A percentile compares a stretch with the other conserved stretches of the same genome.
phyloP scores from a whole-genome alignment of 2,888 invertebrate genomes.

The Gymnoscelis rufifasciata region DNA sequence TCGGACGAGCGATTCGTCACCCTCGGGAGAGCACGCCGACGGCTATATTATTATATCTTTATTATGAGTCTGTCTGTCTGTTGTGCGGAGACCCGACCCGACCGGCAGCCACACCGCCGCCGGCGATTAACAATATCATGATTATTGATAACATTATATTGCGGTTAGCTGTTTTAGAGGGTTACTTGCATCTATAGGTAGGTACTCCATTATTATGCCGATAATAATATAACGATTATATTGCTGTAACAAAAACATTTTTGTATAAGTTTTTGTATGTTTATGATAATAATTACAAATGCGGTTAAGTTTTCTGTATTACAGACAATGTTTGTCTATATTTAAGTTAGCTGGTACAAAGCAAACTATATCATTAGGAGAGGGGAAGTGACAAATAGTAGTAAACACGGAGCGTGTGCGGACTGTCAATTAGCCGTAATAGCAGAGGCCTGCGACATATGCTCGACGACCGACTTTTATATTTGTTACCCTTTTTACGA shows the following conservation, averaged over 20 bases:
- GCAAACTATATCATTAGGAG: constrained; percentile 59
- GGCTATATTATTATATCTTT: constrained; percentile 75
- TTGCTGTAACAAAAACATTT: no score
- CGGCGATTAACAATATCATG: constrained; percentile 67
- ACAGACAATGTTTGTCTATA: constrained; percentile 47
- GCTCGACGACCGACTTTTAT: constrained; percentile 58
- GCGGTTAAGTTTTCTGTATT: constrained; percentile 22
- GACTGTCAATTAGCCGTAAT: constrained; percentile 70
- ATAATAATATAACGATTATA: no score
- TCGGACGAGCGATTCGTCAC: constrained; percentile 77
- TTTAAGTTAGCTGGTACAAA: constrained; percentile 44
- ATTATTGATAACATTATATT: constrained; percentile 74
- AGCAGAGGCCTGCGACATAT: constrained; percentile 63
- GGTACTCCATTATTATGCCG: no score
- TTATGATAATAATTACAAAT: constrained; percentile 8
- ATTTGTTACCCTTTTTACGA: constrained; percentile 65
- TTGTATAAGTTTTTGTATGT: no score
- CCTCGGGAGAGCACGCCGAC: constrained; percentile 66
- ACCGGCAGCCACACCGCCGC: constrained; percentile 44
- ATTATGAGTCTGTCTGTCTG: constrained; percentile 63
- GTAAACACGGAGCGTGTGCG: constrained; percentile 58
- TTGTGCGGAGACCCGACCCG: constrained; percentile 34
- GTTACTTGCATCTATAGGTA: no score
- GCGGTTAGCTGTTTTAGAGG: constrained; percentile 17
- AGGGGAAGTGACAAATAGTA: constrained; percentile 70